A percentile compares a stretch with the other conserved stretches of the same genome.
Evolutionary conservation across 2,797 vertebrate species (phyloP).

Genomic region (Pantherophis alleghaniensis): DNA sequence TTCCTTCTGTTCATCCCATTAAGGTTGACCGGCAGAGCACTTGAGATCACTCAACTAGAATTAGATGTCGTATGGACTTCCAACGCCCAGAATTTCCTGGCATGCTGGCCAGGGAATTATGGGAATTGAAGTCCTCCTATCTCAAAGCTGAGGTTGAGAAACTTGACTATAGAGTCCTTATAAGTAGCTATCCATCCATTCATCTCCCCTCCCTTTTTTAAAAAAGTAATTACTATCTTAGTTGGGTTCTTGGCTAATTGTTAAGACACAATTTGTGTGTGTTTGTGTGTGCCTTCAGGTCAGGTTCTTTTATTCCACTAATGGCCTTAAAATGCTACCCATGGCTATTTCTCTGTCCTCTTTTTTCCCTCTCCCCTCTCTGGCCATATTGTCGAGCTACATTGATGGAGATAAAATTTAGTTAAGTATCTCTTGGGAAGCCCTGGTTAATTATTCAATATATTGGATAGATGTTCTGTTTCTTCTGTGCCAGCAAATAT

Average conservation of each 20-base stretch:
- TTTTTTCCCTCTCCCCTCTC: not conserved
- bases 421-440: not conserved
- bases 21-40: not conserved
- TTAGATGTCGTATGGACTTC: not conserved
- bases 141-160: not conserved
- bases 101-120: not conserved
- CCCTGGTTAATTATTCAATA: not conserved
- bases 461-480: not conserved
- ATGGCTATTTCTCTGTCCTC: not conserved
- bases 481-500: not conserved
- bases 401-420: not conserved
- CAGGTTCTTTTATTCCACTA: not conserved
- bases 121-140: not conserved
- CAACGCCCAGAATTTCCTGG: not conserved
- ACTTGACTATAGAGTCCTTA: not conserved
- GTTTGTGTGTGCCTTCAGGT: not conserved
- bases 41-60: not conserved
- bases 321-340: not conserved
- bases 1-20: not conserved
- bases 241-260: accelerated
- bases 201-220: not conserved
- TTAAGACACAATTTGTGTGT: not conserved
- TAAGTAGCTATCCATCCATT: too few relatives aligned
- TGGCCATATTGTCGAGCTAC: not conserved
- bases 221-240: not conserved